These are phyloP conservation scores for Andinoacara biseriatus DNA, from an alignment of 2,113 vertebrate genomes.

Conservation along the genomic window DNA sequence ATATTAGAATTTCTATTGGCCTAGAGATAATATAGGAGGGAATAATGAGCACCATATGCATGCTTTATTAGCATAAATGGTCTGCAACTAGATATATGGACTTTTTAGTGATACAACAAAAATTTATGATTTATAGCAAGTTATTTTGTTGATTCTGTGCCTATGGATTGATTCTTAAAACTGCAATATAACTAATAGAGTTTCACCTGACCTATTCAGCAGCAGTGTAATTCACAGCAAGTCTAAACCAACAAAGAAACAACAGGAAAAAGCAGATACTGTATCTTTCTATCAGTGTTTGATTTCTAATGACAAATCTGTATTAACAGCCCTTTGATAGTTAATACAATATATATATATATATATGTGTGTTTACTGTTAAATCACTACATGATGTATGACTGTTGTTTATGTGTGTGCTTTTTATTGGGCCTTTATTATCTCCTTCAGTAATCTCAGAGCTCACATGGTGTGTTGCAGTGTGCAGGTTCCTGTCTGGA, in stretches of 20 bases:
- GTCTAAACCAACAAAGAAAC: background rate
- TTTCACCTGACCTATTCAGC: background rate
- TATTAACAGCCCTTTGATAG: background rate
- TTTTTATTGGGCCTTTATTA: background rate
- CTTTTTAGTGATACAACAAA: background rate
- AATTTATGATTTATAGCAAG: background rate
- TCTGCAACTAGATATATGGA: background rate
- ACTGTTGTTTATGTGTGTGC: background rate
- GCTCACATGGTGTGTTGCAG: constrained; percentile 8
- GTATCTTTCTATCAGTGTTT: background rate
- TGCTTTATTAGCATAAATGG: background rate
- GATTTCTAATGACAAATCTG: background rate
- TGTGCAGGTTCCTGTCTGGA: constrained; percentile 23
- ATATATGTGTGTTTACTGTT: fast-evolving
- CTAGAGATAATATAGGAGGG: background rate
- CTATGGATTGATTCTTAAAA: background rate
- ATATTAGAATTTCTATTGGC: background rate
- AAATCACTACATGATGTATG: background rate
- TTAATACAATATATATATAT: background rate
- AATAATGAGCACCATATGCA: background rate
- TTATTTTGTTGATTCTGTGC: background rate
- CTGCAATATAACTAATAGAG: background rate
- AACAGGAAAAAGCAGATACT: background rate
- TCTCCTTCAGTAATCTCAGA: constrained; percentile 14
- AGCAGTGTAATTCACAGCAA: background rate